Evolutionary conservation across 2,113 vertebrate species (phyloP).

Genomic region (Felis catus): DNA sequence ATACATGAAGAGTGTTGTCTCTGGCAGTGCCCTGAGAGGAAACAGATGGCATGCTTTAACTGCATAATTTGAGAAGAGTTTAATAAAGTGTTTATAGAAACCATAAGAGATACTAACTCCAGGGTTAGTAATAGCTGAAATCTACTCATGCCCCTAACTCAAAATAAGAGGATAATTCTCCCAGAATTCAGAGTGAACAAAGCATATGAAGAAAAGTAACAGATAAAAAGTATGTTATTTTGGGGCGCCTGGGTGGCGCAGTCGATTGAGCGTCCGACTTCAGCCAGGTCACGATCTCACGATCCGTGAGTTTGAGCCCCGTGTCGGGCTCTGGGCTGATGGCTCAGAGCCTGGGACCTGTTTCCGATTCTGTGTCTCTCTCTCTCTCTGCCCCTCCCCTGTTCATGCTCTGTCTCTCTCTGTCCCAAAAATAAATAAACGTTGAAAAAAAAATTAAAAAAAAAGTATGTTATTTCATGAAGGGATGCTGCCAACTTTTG

Average conservation of each 20-base stretch:
- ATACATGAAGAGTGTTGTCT: background rate
- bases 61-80: background rate
- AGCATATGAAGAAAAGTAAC: background rate
- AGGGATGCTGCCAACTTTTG: background rate
- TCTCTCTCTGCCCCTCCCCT: no score
- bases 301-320: no score
- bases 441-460: no score
- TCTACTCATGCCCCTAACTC: background rate
- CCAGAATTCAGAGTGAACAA: background rate
- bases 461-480: background rate
- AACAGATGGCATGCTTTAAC: background rate
- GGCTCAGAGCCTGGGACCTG: no score
- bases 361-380: no score
- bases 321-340: no score
- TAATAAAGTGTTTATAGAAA: constrained; percentile 11
- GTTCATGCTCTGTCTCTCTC: no score
- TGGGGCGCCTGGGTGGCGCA: no score
- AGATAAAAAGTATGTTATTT: background rate
- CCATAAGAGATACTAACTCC: background rate
- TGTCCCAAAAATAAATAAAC: no score
- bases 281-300: no score
- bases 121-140: background rate
- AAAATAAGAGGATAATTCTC: background rate
- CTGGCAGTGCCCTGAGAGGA: background rate
- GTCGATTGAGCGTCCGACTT: no score